Base-by-base conservation (phyloP, 2,888 invertebrate species). In the Campoplex nolae region DNA sequence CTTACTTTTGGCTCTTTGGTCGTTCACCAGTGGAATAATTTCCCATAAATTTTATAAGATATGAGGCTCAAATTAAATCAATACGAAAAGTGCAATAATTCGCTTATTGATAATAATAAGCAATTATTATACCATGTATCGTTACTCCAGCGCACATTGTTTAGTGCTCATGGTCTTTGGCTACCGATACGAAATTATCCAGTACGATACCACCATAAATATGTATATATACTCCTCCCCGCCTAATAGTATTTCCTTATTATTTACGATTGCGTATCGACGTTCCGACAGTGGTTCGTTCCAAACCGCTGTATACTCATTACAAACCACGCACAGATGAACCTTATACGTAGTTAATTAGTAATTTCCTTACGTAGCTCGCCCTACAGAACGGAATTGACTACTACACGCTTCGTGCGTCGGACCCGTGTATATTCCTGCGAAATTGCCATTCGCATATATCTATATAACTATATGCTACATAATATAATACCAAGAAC, bases 271-370 rank as follows among this genome's bases (percentile, higher is more conserved):
- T 76, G 85, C 87, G 79, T 88, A 88, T 89, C 73, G 76, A 84
- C 78, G 88, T 83, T 42, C 38, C 42, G 77, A 74, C 77, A 54
- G 56, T 82, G 35, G 80, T 82, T 68, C 28, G 38, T 56, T 32
- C 23, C 68, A 51, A 23, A 75, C 77, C 65, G 86, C 88, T 86
- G 85, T 85, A 23, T 23, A 86, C 88, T 91, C 86, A 70, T 89
- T 91, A 89, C 80, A 83, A 77, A 45, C 56, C 76, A 77, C 81
- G 54, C 81, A 62, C 78, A 82, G 73, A 82, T 74, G 86, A 85
- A 86, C 83, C 87, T 83, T 86, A 87, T 89, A 89, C 80, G 83
- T 80, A 86, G 88, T 89, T 92, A 91, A 92, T 92, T 90, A 90
- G 87, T 88, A 90, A 92, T 90, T 90, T 90, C 77, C 87, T 85